Evolutionary conservation across 2,797 vertebrate genomes (phyloP).

Genomic region (Artibeus lituratus): DNA sequence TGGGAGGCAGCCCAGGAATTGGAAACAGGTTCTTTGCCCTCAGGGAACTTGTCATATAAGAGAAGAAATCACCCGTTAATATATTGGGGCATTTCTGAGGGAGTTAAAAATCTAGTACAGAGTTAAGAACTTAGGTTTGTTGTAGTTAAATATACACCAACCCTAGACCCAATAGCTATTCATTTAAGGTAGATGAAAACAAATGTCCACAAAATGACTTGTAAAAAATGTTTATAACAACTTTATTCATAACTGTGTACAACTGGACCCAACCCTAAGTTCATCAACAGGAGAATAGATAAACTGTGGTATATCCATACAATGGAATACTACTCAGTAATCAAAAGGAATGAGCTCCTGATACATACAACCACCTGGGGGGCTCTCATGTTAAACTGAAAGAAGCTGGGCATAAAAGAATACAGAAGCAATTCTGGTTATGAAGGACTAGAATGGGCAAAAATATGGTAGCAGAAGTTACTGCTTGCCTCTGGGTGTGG

Average conservation of each 20-base stretch:
- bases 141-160: conserved; percentile 47
- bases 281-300: not conserved
- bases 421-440: not conserved
- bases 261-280: not conserved
- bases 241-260: not conserved
- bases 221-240: not conserved
- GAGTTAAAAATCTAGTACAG: not conserved
- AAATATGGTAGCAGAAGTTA: not conserved
- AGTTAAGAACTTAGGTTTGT: conserved; percentile 37
- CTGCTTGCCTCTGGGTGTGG: not conserved
- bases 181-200: conserved; percentile 36
- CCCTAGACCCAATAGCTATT: conserved; percentile 1
- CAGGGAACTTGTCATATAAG: not conserved
- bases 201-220: not conserved
- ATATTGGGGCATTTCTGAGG: not conserved
- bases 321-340: not conserved
- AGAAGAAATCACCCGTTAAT: conserved; percentile 17
- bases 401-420: not conserved
- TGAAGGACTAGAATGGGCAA: not conserved
- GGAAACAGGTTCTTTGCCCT: not conserved
- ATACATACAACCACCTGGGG: not conserved
- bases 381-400: not conserved
- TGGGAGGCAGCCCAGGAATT: conserved; percentile 33
- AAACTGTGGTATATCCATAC: not conserved
- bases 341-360: not conserved